Evolutionary conservation across 2,888 invertebrate genomes (phyloP).

Genomic region (Euzophera pinguis): DNA sequence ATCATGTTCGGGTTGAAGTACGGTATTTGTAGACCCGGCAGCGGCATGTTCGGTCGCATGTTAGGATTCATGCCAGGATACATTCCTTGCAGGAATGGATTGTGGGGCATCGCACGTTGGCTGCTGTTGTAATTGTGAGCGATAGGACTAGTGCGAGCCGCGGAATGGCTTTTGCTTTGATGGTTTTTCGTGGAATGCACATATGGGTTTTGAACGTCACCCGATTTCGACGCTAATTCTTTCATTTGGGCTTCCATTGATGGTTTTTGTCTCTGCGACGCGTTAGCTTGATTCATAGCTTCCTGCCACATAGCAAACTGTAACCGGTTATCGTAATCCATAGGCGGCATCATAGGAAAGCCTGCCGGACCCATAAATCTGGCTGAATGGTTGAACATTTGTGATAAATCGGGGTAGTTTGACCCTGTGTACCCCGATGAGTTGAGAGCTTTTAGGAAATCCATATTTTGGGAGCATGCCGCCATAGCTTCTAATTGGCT

Average conservation of each 20-base stretch:
- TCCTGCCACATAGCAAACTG: slow-evolving; percentile 86
- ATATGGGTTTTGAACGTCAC: slow-evolving; percentile 65
- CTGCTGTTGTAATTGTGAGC: slow-evolving; percentile 60
- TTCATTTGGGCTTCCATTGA: slow-evolving; percentile 52
- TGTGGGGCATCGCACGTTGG: slow-evolving; percentile 52
- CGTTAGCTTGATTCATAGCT: slow-evolving; percentile 78
- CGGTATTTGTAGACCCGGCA: slow-evolving; percentile 62
- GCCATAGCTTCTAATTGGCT: slow-evolving; percentile 81
- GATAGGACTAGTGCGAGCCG: slow-evolving; percentile 75
- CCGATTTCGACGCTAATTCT: slow-evolving; percentile 53
- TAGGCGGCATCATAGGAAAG: slow-evolving; percentile 60
- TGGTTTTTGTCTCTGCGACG: slow-evolving; percentile 56
- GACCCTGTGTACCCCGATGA: slow-evolving; percentile 68
- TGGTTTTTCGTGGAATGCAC: slow-evolving; percentile 67
- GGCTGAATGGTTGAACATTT: slow-evolving; percentile 66
- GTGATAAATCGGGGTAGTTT: slow-evolving; percentile 72
- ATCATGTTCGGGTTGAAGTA: slow-evolving; percentile 63
- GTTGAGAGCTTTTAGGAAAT: slow-evolving; percentile 79
- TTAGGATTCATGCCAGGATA: slow-evolving; percentile 61
- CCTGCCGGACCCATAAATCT: slow-evolving; percentile 66
- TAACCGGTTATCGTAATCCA: slow-evolving; percentile 78
- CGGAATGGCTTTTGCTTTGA: slow-evolving; percentile 58
- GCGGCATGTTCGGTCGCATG: slow-evolving; percentile 54
- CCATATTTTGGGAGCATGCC: slow-evolving; percentile 78
- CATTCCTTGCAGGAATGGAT: slow-evolving; percentile 59